Evolutionary conservation across 2,888 invertebrate genomes (phyloP).

Genomic region (Pseudococcus jackbeardsleyi): DNA sequence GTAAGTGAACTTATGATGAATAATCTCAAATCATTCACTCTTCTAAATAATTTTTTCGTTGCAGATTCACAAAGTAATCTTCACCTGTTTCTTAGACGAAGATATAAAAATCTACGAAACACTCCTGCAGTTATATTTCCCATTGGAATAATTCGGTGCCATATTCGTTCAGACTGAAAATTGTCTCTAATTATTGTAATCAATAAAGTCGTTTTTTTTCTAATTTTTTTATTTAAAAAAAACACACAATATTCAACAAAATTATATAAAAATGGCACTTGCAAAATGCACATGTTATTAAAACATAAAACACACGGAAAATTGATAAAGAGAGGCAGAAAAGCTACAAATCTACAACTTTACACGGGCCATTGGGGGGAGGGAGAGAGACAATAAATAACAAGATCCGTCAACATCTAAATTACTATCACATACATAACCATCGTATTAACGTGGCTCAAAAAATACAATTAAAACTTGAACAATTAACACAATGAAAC

Average conservation of each 20-base stretch:
- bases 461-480: background rate
- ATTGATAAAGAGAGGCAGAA: background rate
- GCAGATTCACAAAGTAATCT: slow-evolving; percentile 82
- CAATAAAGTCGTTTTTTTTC: slow-evolving; percentile 7
- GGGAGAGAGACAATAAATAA: background rate
- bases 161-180: background rate
- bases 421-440: slow-evolving; percentile 47
- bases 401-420: background rate
- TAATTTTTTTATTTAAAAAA: slow-evolving; percentile 10
- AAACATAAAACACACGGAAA: background rate
- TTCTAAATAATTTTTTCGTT: slow-evolving; percentile 67
- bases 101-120: slow-evolving; percentile 82
- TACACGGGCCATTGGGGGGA: background rate
- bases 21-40: slow-evolving; percentile 66
- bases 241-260: background rate
- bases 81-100: slow-evolving; percentile 81
- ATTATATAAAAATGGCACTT: slow-evolving; percentile 47
- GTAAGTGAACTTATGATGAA: slow-evolving; percentile 67
- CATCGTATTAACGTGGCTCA: background rate
- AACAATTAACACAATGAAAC: background rate
- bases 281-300: slow-evolving; percentile 37
- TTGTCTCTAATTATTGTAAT: slow-evolving; percentile 19
- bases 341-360: background rate
- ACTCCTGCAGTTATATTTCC: slow-evolving; percentile 81
- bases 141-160: slow-evolving; percentile 70